phyloP scores from a whole-genome alignment of 2,888 invertebrate genomes.

The Bellardia pandia region DNA sequence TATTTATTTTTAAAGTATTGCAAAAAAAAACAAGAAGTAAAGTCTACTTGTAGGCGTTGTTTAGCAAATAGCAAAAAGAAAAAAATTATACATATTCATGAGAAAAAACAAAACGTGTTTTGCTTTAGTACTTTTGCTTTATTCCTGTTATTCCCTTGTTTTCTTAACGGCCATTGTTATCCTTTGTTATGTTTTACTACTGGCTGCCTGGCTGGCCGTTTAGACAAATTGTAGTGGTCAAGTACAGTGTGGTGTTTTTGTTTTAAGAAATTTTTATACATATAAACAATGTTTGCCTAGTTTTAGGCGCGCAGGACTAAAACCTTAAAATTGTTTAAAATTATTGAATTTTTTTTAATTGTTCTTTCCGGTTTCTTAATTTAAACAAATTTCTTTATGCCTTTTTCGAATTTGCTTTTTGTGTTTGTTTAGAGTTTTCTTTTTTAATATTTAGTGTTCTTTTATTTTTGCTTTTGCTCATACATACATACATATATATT shows the following conservation, averaged over 20 bases:
- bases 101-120: conserved; percentile 51
- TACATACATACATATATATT: neutral
- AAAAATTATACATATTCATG: neutral
- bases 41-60: conserved; percentile 46
- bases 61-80: conserved; percentile 1
- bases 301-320: conserved; percentile 69
- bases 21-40: neutral
- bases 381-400: neutral
- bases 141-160: conserved; percentile 46
- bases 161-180: conserved; percentile 4
- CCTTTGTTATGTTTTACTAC: conserved; percentile 49
- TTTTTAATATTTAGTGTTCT: neutral
- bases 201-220: neutral
- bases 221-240: conserved; percentile 36
- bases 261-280: neutral
- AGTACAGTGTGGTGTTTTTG: neutral
- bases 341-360: neutral
- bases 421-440: neutral
- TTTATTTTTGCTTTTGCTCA: neutral
- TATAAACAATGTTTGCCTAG: conserved; percentile 21
- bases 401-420: neutral
- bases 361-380: neutral
- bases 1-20: neutral
- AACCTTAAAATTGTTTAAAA: neutral
- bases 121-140: conserved; percentile 47